Evolutionary conservation across 2,888 invertebrate genomes (phyloP).

Genomic region (Eilema sororculum): DNA sequence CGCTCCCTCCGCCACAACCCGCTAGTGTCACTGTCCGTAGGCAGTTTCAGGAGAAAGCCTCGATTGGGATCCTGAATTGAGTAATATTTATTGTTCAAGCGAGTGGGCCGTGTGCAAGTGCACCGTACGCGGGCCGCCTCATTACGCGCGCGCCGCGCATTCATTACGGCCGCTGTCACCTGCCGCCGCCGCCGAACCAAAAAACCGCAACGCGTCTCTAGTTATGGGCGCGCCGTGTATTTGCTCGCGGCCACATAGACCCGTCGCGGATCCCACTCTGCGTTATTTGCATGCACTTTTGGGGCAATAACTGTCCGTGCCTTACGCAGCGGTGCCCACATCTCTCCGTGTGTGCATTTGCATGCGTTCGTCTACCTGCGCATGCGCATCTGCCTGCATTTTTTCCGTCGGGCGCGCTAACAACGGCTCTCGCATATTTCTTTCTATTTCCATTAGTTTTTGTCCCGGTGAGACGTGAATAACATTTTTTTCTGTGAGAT

Average conservation of each 20-base stretch:
- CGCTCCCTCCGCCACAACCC: not conserved
- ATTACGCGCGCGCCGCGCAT: conserved; percentile 14
- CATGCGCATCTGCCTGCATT: conserved; percentile 60
- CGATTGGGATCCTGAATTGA: not conserved
- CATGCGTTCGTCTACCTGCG: conserved; percentile 72
- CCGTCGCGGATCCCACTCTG: not conserved
- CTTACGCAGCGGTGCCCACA: conserved; percentile 1
- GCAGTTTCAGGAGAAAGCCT: not conserved
- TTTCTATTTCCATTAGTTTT: conserved; percentile 65
- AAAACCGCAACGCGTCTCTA: conserved; percentile 12
- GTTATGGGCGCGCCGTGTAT: conserved; percentile 20
- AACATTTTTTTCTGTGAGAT: conserved; percentile 65
- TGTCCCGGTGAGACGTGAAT: conserved; percentile 60
- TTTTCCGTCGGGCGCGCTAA: conserved; percentile 59
- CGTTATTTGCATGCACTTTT: conserved; percentile 22
- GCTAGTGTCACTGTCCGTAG: too few species aligned
- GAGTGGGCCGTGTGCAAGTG: not conserved
- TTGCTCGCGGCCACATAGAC: not conserved
- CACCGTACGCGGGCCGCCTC: not conserved
- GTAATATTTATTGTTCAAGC: not conserved
- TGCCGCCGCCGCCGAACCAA: conserved; percentile 23
- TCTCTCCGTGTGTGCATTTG: conserved; percentile 51
- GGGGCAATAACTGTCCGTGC: conserved; percentile 17
- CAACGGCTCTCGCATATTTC: conserved; percentile 71
- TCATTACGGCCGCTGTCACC: conserved; percentile 23